Base-by-base conservation (phyloP, 2,888 invertebrate genomes). In the Hemithea aestivaria region DNA sequence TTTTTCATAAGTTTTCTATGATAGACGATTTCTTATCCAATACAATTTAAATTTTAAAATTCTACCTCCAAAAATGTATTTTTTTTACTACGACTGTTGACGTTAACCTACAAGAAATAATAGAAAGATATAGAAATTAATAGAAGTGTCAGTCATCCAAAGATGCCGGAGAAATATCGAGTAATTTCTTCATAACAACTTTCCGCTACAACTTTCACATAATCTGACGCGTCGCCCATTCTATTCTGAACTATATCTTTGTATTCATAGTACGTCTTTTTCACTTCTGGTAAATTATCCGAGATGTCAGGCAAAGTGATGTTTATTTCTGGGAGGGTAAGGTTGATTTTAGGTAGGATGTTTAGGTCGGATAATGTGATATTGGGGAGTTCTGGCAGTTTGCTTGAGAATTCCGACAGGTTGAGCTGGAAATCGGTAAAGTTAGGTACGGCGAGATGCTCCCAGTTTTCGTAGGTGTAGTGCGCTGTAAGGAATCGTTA, bases 171-270 rank as follows among this genome's bases (percentile, higher is more conserved):
- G 83, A 84, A 87, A 22, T 71, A 74, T 1, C 82, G 66, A 7
- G 73, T 56, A 3, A 89, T 63, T 49, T 87, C 89, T 37, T 87
- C 83, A 37, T 70, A 73, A 45, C 90, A 83, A 62, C 90, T 90
- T 6, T 80, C 79, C 0, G 87, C 88, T 0, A 90, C 88, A 0
- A 88, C 80, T 33, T 73, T 73, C 11, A 89, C 53, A 52, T 90
- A 90, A 21, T 88, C 84, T 0, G 88, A 83, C 0, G 89, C 85
- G 43, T 89, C 87, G 1, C 72, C 67, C 45, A 89, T 64, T 53
- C 88, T 77, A 36, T 89, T 87, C 36, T 84, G 73, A 0, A 89
- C 79, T 11, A 83, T 80, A 21, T 78, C 67, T 56, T 84, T 89
- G 43, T 89, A 78, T 43, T 79, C 77, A 20, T 69, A 61, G 35